These are phyloP conservation scores for Lepus timidus DNA, from an alignment of 2,113 vertebrate genomes.

Conservation along the genomic window DNA sequence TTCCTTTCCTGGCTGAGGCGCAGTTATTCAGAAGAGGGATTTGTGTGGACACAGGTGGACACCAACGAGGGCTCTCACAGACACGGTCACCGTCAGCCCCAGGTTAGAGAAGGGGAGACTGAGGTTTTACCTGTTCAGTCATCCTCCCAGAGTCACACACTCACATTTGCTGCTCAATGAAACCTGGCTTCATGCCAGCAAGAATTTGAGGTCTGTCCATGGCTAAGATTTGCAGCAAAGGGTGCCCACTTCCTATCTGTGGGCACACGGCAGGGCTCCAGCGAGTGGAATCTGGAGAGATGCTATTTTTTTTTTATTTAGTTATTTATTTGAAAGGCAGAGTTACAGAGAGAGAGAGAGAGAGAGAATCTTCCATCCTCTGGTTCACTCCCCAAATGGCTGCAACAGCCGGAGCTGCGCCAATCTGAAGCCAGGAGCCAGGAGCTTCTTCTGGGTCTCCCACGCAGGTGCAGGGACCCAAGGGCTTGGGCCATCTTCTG, in stretches of 20 bases:
- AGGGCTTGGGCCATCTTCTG: too few species aligned
- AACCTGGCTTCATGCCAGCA: neutral
- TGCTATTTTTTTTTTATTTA: too few species aligned
- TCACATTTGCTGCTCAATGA: neutral
- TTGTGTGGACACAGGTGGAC: neutral
- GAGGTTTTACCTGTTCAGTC: neutral
- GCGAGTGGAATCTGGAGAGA: neutral
- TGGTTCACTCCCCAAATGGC: too few species aligned
- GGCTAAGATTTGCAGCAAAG: neutral
- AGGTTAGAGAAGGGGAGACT: conserved; percentile 1
- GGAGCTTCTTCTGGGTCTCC: too few species aligned
- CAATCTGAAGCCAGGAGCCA: too few species aligned
- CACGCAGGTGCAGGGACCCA: too few species aligned
- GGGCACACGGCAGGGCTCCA: neutral
- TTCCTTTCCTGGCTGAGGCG: neutral
- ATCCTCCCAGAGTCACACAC: neutral
- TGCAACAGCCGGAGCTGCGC: too few species aligned
- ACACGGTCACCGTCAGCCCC: neutral
- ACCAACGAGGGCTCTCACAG: neutral
- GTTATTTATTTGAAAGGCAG: too few species aligned
- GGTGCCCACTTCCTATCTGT: too few species aligned
- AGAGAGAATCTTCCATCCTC: too few species aligned
- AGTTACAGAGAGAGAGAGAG: too few species aligned
- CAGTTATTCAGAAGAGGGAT: neutral
- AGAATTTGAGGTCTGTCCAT: neutral